Evolutionary conservation across 2,113 vertebrate species (phyloP).

Genomic region (Dasyurus viverrinus): DNA sequence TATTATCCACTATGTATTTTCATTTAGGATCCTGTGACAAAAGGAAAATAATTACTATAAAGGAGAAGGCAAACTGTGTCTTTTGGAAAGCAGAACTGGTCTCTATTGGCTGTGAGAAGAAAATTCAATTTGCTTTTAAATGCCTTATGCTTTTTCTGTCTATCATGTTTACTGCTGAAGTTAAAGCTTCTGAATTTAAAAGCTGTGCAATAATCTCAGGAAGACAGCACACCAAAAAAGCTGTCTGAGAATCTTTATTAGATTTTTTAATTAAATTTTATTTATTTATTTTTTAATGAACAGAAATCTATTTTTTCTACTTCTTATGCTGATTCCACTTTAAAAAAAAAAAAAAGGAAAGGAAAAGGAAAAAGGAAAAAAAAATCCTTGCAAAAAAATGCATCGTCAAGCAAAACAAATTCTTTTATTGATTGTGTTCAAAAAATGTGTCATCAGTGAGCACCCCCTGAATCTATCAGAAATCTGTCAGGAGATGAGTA

Average conservation of each 20-base stretch:
- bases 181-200: not conserved
- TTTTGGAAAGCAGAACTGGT: not conserved
- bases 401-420: not conserved
- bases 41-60: not conserved
- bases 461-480: not conserved
- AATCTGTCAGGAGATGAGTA: not conserved
- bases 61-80: not conserved
- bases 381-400: not conserved
- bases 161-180: not conserved
- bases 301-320: not conserved
- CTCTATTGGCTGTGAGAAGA: no score
- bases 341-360: not conserved
- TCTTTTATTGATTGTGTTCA: not conserved
- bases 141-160: conserved; percentile 11
- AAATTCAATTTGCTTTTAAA: not conserved
- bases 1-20: not conserved
- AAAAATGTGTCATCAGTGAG: not conserved
- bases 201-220: not conserved
- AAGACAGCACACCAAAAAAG: not conserved
- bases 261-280: not conserved
- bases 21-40: conserved; percentile 13
- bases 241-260: not conserved
- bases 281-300: not conserved
- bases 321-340: not conserved
- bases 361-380: not conserved